Percentiles rank a stretch among this genome's conserved stretches.
These are phyloP conservation scores for Clupea harengus DNA, from an alignment of 2,113 vertebrate species.

Conservation along the genomic window DNA sequence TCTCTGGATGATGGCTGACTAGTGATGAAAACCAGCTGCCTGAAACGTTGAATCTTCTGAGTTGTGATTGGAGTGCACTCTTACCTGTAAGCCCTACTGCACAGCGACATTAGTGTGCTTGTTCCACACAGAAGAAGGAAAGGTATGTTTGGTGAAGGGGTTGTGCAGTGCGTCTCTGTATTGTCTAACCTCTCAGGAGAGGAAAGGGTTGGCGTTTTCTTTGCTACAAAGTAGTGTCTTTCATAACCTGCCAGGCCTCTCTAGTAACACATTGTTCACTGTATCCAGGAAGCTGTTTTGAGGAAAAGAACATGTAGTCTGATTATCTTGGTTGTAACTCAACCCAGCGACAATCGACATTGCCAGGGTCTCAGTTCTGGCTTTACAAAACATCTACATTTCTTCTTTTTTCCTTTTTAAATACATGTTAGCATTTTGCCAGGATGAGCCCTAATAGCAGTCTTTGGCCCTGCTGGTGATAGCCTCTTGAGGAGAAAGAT, in stretches of 20 bases:
- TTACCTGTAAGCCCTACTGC: background rate
- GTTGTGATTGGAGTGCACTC: background rate
- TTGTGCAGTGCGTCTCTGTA: background rate
- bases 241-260: conserved; percentile 14
- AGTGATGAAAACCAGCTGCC: background rate
- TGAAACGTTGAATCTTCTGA: background rate
- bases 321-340: conserved; percentile 7
- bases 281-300: conserved; percentile 32
- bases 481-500: conserved; percentile 6
- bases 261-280: background rate
- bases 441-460: background rate
- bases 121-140: background rate
- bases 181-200: conserved; percentile 33
- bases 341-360: background rate
- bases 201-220: conserved; percentile 18
- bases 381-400: background rate
- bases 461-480: background rate
- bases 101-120: background rate
- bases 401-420: background rate
- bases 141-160: background rate
- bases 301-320: conserved; percentile 23
- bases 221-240: conserved; percentile 5
- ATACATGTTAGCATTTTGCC: background rate
- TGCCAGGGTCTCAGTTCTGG: background rate
- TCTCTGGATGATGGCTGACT: background rate